These are phyloP conservation scores for Ladona fulva DNA, from an alignment of 1,140 invertebrate genomes.

Conservation along the genomic window DNA sequence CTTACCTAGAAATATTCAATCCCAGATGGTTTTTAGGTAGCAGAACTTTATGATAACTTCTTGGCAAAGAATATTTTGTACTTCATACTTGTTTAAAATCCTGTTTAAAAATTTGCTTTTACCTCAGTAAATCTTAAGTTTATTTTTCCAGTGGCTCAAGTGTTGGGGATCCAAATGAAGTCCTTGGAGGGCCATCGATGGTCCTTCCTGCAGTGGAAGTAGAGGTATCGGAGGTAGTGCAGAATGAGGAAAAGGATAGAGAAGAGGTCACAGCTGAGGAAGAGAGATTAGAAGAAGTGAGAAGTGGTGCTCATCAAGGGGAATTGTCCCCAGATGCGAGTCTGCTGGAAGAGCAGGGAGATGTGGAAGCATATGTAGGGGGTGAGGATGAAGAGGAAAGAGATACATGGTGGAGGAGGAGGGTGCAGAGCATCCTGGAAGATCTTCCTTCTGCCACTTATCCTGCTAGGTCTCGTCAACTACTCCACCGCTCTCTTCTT, in stretches of 20 bases:
- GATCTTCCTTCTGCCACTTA: neutral
- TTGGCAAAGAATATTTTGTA: too few relatives aligned
- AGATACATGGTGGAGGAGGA: neutral
- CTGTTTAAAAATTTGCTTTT: too few relatives aligned
- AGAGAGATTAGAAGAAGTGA: too few relatives aligned
- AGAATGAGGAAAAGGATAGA: neutral
- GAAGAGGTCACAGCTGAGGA: neutral
- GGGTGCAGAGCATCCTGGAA: neutral
- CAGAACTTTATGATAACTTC: too few relatives aligned
- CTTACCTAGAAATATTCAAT: too few relatives aligned
- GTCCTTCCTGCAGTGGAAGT: conserved; percentile 37
- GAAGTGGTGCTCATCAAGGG: neutral
- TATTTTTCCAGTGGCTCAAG: conserved; percentile 59
- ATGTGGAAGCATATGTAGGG: neutral
- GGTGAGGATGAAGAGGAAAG: neutral
- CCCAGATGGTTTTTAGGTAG: too few relatives aligned
- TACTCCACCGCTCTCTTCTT: neutral
- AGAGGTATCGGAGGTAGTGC: conserved; percentile 79
- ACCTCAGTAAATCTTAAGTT: neutral
- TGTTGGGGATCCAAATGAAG: conserved; percentile 75
- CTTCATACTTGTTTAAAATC: too few relatives aligned
- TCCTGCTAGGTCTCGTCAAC: neutral
- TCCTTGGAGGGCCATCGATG: conserved; percentile 75
- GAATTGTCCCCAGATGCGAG: neutral
- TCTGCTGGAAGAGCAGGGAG: neutral